Conservation (phyloP, 2,888 invertebrate genomes). For the Parthenolecanium corni region DNA sequence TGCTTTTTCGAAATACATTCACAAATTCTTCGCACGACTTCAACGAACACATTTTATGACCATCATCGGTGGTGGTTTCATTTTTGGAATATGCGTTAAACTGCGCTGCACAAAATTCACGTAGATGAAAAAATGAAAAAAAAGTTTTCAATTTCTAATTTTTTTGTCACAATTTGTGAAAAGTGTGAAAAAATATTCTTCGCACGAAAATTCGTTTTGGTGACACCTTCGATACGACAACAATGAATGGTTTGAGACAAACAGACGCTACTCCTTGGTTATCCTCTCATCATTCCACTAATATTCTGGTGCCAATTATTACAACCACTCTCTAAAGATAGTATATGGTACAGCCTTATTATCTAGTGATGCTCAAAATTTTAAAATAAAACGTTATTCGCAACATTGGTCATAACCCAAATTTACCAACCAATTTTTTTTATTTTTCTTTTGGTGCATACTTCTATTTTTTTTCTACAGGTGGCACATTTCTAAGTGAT, state of each 20-base stretch:
- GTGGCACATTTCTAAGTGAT: no score
- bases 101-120: slow-evolving; percentile 14
- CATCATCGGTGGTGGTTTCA: slow-evolving; percentile 7
- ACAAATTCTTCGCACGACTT: slow-evolving; percentile 16
- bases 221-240: slow-evolving; percentile 15
- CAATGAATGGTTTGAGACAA: slow-evolving; percentile 18
- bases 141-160: no score
- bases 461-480: no score
- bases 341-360: slow-evolving; percentile 21
- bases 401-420: not conserved
- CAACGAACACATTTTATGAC: slow-evolving; percentile 20
- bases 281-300: slow-evolving; percentile 15
- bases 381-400: not conserved
- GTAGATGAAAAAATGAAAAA: not conserved
- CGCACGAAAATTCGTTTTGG: not conserved
- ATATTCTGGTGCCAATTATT: slow-evolving; percentile 24
- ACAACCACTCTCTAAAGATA: slow-evolving; percentile 27
- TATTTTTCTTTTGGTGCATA: no score
- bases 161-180: no score
- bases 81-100: slow-evolving; percentile 9
- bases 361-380: slow-evolving; percentile 20
- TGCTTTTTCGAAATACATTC: slow-evolving; percentile 5
- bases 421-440: no score
- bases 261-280: slow-evolving; percentile 6
- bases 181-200: not conserved